Base-by-base conservation (phyloP, 2,797 vertebrate genomes). In the Pteropus rufus region DNA sequence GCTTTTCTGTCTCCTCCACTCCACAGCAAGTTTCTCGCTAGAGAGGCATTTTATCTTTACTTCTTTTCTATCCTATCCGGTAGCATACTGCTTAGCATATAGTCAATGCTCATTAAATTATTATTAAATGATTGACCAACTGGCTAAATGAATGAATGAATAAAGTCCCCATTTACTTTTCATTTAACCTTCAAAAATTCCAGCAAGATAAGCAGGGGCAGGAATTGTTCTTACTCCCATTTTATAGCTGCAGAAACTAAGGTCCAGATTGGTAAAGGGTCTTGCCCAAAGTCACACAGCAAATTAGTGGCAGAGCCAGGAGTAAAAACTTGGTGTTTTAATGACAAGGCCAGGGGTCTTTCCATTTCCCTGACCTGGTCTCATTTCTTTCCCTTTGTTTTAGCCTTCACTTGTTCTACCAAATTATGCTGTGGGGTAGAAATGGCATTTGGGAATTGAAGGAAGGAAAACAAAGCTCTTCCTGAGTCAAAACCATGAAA, bases 401-500 rank as follows among this genome's bases (percentile, higher is more conserved):
- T 87, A 36, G 34, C 60, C 24, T 89, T 79, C 15, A 3, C 36
- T 60, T 49, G 3, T 3, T 89, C 54, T 76, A 72, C 3, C 23
- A 65, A 86, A 52, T 54, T 85, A 72, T 4, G 18, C 41, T 89
- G 60, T 85, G 58, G 75, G 83, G 11, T 91, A 2, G 70, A 93
- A 91, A 93, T 69, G 75, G n/a, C 72, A 84, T 83, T 87, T 84
- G 31, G 46, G 65, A 91, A 91, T 39, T 44, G 3, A 81, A 89
- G 52, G n/a, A 54, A 29, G 36, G 21, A 91, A 95, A 90, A 92
- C 52, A 88, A 96, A 96, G 56, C 72, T 87, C 31, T 97, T 97
- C 83, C 87, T 96, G 39, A 85, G 91, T 97, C n/a, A 89, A 97
- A 97, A 58, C 87, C 39, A 60, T 97, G 97, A 97, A 98, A 97